Evolutionary conservation across 2,888 invertebrate species (phyloP).

Genomic region (Pyralis farinalis): DNA sequence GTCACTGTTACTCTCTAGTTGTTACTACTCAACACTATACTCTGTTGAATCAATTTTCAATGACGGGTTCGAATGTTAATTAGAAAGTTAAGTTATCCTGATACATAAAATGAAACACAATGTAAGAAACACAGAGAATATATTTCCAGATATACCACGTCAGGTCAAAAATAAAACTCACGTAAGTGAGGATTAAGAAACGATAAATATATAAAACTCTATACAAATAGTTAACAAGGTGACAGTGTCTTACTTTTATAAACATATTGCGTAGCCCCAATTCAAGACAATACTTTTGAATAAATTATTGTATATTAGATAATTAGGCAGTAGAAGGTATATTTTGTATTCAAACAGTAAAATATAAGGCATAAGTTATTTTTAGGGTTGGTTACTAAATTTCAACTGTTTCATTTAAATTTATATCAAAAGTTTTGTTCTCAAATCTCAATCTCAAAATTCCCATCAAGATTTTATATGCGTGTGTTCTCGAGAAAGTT

Average conservation of each 20-base stretch:
- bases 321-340: too few relatives aligned
- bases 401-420: too few relatives aligned
- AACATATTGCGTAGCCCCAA: constrained; percentile 22
- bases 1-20: too few relatives aligned
- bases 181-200: constrained; percentile 66
- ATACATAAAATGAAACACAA: constrained; percentile 53
- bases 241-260: constrained; percentile 48
- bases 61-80: too few relatives aligned
- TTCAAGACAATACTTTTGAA: constrained; percentile 22
- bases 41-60: too few relatives aligned
- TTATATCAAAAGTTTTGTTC: constrained; percentile 7
- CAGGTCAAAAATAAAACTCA: constrained; percentile 76
- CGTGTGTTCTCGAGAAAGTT: neutral
- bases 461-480: constrained; percentile 18
- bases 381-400: too few relatives aligned
- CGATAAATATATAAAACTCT: constrained; percentile 72
- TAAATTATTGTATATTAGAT: neutral
- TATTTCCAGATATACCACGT: constrained; percentile 78
- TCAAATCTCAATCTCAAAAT: constrained; percentile 18
- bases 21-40: too few relatives aligned
- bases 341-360: too few relatives aligned
- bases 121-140: constrained; percentile 77
- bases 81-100: too few relatives aligned
- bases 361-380: too few relatives aligned
- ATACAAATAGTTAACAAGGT: constrained; percentile 79